Conservation (phyloP, 1,140 invertebrate species). For the Dendroctonus ponderosae region DNA sequence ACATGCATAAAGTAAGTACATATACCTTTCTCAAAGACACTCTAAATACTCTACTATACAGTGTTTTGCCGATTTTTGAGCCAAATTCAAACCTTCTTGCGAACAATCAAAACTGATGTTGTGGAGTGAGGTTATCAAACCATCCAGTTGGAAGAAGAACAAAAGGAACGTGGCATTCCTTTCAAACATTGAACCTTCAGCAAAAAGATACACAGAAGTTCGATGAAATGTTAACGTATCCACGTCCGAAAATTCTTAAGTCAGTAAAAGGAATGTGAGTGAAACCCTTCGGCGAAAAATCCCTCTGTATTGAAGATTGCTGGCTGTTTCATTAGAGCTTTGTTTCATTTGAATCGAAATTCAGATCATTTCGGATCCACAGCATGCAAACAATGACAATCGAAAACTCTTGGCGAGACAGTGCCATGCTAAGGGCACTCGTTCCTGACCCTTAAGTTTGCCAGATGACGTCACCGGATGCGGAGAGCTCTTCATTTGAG, state of each 20-base stretch:
- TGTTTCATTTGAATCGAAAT: slow-evolving; percentile 2
- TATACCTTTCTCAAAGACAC: not conserved
- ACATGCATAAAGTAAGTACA: not conserved
- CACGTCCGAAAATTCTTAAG: too few species aligned
- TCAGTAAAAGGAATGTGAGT: too few species aligned
- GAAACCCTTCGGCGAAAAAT: too few species aligned
- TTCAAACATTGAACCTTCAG: too few species aligned
- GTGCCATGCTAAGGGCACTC: slow-evolving; percentile 20
- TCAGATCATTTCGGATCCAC: not conserved
- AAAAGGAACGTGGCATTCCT: too few species aligned
- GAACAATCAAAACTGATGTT: too few species aligned
- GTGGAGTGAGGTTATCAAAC: too few species aligned
- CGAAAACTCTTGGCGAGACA: slow-evolving; percentile 20
- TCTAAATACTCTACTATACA: too few species aligned
- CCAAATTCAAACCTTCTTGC: not conserved
- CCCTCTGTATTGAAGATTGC: too few species aligned
- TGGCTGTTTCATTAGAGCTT: not conserved
- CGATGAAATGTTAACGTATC: too few species aligned
- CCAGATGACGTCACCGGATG: slow-evolving; percentile 10
- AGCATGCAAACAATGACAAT: slow-evolving; percentile 21
- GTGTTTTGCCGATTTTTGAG: not conserved
- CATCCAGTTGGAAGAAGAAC: too few species aligned
- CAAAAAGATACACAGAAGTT: too few species aligned
- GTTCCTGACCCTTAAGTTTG: slow-evolving; percentile 26
- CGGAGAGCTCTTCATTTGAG: slow-evolving; percentile 16